phyloP scores from a whole-genome alignment of 1,140 invertebrate genomes.

The Diachasmimorpha longicaudata region DNA sequence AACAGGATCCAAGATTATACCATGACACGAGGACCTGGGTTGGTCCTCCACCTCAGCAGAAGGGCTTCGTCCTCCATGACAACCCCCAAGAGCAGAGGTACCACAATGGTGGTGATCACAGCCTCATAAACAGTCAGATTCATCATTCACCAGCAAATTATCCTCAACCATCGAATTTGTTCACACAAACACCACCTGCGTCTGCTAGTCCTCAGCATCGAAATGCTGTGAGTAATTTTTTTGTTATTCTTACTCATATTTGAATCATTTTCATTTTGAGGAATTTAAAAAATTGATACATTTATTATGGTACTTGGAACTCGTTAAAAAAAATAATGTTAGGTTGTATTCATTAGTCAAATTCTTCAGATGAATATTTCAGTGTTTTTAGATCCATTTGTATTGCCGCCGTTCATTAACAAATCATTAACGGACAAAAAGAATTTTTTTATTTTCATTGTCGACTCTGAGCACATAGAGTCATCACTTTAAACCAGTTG shows the following conservation, averaged over 20 bases:
- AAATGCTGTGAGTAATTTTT: slow-evolving; percentile 53
- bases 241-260: slow-evolving; percentile 9
- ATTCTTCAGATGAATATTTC: too few species aligned
- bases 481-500: slow-evolving; percentile 52
- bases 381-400: too few species aligned
- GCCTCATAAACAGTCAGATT: slow-evolving; percentile 61
- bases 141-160: slow-evolving; percentile 54
- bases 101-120: slow-evolving; percentile 60
- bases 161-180: slow-evolving; percentile 53
- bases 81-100: slow-evolving; percentile 57
- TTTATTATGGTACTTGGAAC: too few species aligned
- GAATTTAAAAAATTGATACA: not conserved
- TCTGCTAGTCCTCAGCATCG: slow-evolving; percentile 62
- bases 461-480: not conserved
- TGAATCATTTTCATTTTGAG: not conserved
- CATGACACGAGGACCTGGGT: slow-evolving; percentile 59
- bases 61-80: slow-evolving; percentile 60
- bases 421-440: not conserved
- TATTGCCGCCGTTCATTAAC: too few species aligned
- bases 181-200: slow-evolving; percentile 60
- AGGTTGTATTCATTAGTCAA: not conserved
- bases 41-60: slow-evolving; percentile 45
- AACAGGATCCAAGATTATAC: slow-evolving; percentile 55
- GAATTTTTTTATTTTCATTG: not conserved
- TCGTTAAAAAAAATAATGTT: not conserved